These are phyloP conservation scores for Tenrec ecaudatus DNA, from an alignment of 2,113 vertebrate genomes.

Conservation along the genomic window DNA sequence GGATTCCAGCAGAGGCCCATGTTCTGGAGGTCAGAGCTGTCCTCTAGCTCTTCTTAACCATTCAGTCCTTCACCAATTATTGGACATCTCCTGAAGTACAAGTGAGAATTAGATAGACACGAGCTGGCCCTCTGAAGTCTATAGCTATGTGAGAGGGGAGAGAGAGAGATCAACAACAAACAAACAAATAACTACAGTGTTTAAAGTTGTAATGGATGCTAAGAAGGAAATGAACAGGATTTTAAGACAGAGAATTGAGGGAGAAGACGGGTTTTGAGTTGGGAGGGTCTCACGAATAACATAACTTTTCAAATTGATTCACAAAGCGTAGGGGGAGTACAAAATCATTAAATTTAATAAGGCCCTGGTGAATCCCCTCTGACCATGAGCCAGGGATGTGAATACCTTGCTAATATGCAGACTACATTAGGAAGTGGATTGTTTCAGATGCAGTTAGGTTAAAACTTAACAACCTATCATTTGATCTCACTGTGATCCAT, in stretches of 20 bases:
- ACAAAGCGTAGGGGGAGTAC: not conserved
- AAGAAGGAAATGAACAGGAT: not conserved
- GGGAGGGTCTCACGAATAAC: not conserved
- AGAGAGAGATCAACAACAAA: not conserved
- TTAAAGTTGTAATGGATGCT: conserved; percentile 2
- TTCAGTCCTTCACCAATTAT: not conserved
- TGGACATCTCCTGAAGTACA: not conserved
- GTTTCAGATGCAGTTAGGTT: too few species aligned
- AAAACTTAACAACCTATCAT: too few species aligned
- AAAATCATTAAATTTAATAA: too few species aligned
- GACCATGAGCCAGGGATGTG: too few species aligned
- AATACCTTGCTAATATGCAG: too few species aligned
- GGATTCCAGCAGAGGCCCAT: not conserved
- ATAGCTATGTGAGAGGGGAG: rapidly evolving
- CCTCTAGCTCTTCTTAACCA: not conserved
- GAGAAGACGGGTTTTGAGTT: not conserved
- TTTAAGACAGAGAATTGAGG: not conserved
- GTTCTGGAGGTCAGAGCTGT: not conserved
- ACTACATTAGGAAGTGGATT: too few species aligned
- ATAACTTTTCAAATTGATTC: not conserved
- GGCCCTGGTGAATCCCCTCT: too few species aligned
- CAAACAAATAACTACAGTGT: not conserved
- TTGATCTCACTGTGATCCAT: too few species aligned
- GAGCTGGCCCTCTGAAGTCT: not conserved
- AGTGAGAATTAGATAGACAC: not conserved